phyloP scores from a whole-genome alignment of 2,888 invertebrate genomes.

The Pyrocoelia pectoralis region DNA sequence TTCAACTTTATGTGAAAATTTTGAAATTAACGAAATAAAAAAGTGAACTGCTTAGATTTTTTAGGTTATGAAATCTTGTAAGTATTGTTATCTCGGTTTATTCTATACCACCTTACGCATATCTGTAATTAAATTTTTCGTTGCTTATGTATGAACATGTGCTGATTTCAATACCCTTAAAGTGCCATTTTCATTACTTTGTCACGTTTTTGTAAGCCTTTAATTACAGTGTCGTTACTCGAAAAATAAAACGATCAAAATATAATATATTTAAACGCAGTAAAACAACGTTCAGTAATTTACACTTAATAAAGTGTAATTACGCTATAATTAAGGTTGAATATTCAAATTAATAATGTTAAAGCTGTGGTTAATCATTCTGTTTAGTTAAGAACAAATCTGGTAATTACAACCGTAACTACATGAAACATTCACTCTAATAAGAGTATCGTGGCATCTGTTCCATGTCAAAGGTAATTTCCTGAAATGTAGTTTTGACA shows the following conservation, averaged over 20 bases:
- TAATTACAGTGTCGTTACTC: background rate
- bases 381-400: conserved; percentile 12
- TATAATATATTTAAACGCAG: background rate
- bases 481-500: conserved; percentile 36
- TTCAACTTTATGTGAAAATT: background rate
- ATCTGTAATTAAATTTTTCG: background rate
- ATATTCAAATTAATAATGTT: conserved; percentile 10
- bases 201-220: conserved; percentile 9
- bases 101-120: no score
- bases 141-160: background rate
- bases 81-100: no score
- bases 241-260: background rate
- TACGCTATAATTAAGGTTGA: background rate
- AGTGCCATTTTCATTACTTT: background rate
- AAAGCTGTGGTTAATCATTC: conserved; percentile 7
- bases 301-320: background rate
- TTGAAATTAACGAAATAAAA: conserved; percentile 11
- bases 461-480: conserved; percentile 34
- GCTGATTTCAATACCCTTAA: background rate
- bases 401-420: conserved; percentile 5
- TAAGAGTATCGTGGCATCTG: conserved; percentile 23
- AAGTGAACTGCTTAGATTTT: background rate
- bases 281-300: background rate
- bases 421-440: conserved; percentile 17
- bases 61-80: no score